Evolutionary conservation across 1,140 invertebrate species (phyloP), one percentile per base, ranked within the genome.

Genomic region (Heliothis virescens): DNA sequence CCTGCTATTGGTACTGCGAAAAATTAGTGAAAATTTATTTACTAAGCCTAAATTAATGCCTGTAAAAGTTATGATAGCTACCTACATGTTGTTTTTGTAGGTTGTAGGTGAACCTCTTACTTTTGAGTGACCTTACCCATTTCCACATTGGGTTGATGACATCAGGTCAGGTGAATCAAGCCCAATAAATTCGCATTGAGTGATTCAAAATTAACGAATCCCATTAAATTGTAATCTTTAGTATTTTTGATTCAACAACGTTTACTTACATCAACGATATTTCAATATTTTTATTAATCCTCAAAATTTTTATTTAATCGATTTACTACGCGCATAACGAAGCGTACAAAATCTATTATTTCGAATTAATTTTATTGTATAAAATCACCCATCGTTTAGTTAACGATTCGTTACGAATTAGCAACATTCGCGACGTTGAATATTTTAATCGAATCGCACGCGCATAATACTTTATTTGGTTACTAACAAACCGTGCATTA

Each of bases 391-490:
- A 87, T 89, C 85, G 85, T 83, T 82, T 79, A 78, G 83, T 89
- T 85, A 84, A 80, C 65, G 75, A 88, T 86, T 86, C 79, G 88
- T 81, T 73, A 84, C 84, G 83, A 86, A 76, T 86, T 84, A 81
- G 74, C 50, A 73, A 77, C 41, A 67, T 74, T 81, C 57, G 80
- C 67, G 48, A 73, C 55, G 59, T 67, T 57, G 41, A 71, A 60
- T 60, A 72, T 50, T 79, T 62, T 79, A 78, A 81, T 73, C 18
- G 41, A 73, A 78, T 72, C 67, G 69, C 80, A 63, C 59, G 75
- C 57, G 57, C 63, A 78, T 53, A 52, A 65, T 71, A 71, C 67
- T 62, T 50, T 48, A 26, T 59, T 79, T 65, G 47, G 26, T 67
- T 72, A 34, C 47, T 52, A 72, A 72, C 77, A 62, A 72, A 71